Evolutionary conservation across 1,140 invertebrate genomes (phyloP), one percentile per base, ranked within the genome.

Genomic region (Dolichoris vasculosae): DNA sequence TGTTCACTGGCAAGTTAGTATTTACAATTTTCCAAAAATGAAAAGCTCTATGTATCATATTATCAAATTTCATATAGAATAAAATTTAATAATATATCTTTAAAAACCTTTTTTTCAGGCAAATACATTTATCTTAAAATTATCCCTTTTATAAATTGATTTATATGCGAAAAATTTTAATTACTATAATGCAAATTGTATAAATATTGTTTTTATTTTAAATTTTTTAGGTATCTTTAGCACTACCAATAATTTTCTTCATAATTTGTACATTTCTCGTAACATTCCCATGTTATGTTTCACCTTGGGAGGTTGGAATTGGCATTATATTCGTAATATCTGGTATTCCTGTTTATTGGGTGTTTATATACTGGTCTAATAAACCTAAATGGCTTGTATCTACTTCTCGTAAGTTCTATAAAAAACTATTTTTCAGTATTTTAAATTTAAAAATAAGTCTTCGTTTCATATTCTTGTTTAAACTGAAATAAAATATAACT

Each of bases 281-380:
- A 43, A 94, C 96, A 30, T 94, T 98, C 48, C 98, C 98, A 0
- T 96, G 97, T 86, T 96, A 96, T 69, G 95, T 95, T 20, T 95
- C 95, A 81, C 97, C 97, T 0, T 95, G 92, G 87, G 97, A 98
- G 93, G 97, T 98, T 20, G 96, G 96, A 0, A 95, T 99, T 67
- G 98, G 98, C 26, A 91, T 97, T 20, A 94, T 94, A 17, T 97
- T 99, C 64, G 97, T 98, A 51, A 89, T 96, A 1, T 96, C 97
- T 11, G 98, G 98, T 15, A 96, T 99, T 85, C 98, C 98, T 2
- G 96, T 99, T 6, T 99, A 99, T 92, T 95, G 96, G 71, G 86
- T 98, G 0, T 98, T 97, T 87, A 97, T 99, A 35, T 94, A 95
- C 84, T 98, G 97, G 97, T 95, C 97, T 90, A 95, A 95, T 38